phyloP scores from a whole-genome alignment of 2,888 invertebrate genomes.

The Brachyptera putata region DNA sequence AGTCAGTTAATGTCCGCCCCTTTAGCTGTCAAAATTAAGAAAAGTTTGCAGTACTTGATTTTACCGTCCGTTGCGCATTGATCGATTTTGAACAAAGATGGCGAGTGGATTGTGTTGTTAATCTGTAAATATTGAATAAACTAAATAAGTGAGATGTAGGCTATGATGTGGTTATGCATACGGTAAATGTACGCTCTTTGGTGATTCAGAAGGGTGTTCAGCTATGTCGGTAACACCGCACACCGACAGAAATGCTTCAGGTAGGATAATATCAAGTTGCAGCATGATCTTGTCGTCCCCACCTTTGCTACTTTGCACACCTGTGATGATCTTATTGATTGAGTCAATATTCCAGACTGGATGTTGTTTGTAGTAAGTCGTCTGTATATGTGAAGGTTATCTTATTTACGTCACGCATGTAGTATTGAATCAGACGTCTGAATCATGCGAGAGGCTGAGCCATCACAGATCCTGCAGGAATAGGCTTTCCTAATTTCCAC shows the following conservation, averaged over 20 bases:
- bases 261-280: slow-evolving; percentile 37
- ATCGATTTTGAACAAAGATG: slow-evolving; percentile 26
- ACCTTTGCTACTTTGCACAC: slow-evolving; percentile 23
- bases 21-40: slow-evolving; percentile 13
- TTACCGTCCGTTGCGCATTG: slow-evolving; percentile 15
- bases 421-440: no score
- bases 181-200: slow-evolving; percentile 23
- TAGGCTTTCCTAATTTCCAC: no score
- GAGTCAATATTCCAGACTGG: slow-evolving; percentile 1
- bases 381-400: no score
- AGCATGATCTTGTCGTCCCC: slow-evolving; percentile 24
- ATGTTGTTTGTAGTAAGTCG: no score
- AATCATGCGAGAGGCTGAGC: no score
- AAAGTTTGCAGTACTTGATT: not conserved
- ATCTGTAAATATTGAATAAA: slow-evolving; percentile 29
- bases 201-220: slow-evolving; percentile 39
- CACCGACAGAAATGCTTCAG: slow-evolving; percentile 47
- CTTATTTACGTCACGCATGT: no score
- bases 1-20: no score
- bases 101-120: slow-evolving; percentile 23
- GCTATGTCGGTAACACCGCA: slow-evolving; percentile 48
- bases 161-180: slow-evolving; percentile 31
- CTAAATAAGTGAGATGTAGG: slow-evolving; percentile 26
- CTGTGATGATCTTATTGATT: slow-evolving; percentile 7
- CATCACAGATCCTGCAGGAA: no score